phyloP scores from a whole-genome alignment of 2,888 invertebrate genomes.

The Acanthoscelides obtectus region DNA sequence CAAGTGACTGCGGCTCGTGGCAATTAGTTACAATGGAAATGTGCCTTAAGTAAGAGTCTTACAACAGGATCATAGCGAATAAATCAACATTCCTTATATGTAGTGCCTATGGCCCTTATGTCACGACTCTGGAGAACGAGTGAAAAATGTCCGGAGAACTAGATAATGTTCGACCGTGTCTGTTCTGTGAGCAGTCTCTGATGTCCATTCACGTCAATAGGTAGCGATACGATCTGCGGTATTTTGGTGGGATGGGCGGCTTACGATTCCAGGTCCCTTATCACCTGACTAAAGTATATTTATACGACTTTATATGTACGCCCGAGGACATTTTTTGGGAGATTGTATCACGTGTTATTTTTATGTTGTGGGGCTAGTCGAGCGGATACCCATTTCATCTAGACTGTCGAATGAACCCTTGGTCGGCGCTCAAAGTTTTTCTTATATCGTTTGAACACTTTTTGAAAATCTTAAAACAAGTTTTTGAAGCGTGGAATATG shows the following conservation, averaged over 20 bases:
- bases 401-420: not conserved
- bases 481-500: no score
- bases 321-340: not conserved
- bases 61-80: no score
- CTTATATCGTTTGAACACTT: no score
- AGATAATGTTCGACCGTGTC: conserved; percentile 22
- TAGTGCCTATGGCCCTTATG: no score
- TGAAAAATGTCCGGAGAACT: conserved; percentile 8
- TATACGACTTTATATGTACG: conserved; percentile 2
- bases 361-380: not conserved
- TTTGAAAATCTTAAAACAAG: no score
- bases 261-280: not conserved
- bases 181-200: conserved; percentile 28
- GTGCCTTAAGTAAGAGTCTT: no score
- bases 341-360: not conserved
- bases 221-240: conserved; percentile 31
- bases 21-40: no score
- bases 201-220: conserved; percentile 33
- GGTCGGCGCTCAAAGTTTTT: no score
- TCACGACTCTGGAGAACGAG: not conserved
- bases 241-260: conserved; percentile 30
- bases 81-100: no score
- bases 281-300: not conserved
- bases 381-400: not conserved
- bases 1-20: no score